phyloP scores from a whole-genome alignment of 2,888 invertebrate genomes.

The Anodontia alba region DNA sequence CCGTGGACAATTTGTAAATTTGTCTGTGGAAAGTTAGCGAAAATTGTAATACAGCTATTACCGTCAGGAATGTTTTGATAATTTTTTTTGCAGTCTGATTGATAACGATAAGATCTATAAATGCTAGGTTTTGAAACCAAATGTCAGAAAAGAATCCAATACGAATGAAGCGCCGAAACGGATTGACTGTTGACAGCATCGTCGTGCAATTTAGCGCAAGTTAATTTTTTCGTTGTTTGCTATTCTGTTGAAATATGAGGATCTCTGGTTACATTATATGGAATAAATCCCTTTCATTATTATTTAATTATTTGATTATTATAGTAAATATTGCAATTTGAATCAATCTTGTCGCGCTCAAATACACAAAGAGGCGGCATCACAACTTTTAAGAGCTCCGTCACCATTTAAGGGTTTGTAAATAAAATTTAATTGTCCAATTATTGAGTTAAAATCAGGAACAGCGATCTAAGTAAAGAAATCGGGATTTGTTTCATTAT shows the following conservation, averaged over 20 bases:
- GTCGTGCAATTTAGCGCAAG: no score
- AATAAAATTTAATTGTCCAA: constrained; percentile 11
- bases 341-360: background rate
- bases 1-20: no score
- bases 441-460: constrained; percentile 3
- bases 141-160: no score
- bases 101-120: no score
- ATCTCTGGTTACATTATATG: background rate
- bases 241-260: background rate
- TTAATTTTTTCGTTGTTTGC: no score
- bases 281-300: background rate
- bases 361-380: background rate
- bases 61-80: no score
- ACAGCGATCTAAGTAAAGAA: background rate
- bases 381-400: background rate
- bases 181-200: no score
- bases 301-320: constrained; percentile 15
- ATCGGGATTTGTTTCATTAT: constrained; percentile 3
- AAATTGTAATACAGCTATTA: no score
- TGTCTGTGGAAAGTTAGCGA: no score
- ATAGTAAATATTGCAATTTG: background rate
- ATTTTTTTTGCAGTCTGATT: no score
- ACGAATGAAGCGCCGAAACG: no score
- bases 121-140: no score
- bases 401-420: constrained; percentile 11